Percentiles rank a stretch among this genome's conserved stretches.
These are phyloP conservation scores for Leptinotarsa rubiginosa DNA, from an alignment of 2,888 invertebrate species.

Conservation along the genomic window DNA sequence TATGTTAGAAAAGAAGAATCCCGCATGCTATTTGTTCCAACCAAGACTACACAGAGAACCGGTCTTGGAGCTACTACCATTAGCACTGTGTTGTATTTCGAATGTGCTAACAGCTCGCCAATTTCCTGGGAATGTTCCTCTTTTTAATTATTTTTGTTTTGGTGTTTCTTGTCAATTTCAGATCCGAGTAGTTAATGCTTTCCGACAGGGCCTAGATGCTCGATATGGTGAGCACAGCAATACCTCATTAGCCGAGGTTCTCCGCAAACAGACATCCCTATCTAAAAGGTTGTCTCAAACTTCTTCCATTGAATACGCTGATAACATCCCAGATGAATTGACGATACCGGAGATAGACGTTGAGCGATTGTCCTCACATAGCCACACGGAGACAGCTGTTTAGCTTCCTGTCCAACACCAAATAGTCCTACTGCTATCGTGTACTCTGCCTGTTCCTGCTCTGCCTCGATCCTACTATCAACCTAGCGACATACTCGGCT, in stretches of 20 bases:
- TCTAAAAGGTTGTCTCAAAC: conserved; percentile 91
- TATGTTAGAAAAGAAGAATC: conserved; percentile 12
- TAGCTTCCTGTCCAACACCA: conserved; percentile 67
- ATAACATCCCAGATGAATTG: conserved; percentile 88
- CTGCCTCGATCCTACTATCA: conserved; percentile 44
- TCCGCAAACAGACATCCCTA: conserved; percentile 93
- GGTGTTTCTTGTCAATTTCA: conserved; percentile 74
- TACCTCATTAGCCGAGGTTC: conserved; percentile 92
- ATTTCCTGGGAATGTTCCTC: conserved; percentile 63
- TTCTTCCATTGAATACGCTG: conserved; percentile 92
- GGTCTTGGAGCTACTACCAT: conserved; percentile 51
- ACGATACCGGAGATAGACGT: conserved; percentile 93
- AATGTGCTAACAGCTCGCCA: conserved; percentile 65
- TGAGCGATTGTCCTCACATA: conserved; percentile 91
- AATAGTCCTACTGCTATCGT: conserved; percentile 31
- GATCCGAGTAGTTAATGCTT: conserved; percentile 99
- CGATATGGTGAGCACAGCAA: conserved; percentile 92
- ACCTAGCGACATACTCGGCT: conserved; percentile 34
- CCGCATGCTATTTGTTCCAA: conserved; percentile 38
- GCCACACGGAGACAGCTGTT: conserved; percentile 95
- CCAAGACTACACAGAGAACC: conserved; percentile 49
- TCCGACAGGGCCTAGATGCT: conserved; percentile 98
- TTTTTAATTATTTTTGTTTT: conserved; percentile 68
- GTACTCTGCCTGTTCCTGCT: conserved; percentile 50
- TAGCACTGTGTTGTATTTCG: conserved; percentile 55